phyloP scores from a whole-genome alignment of 2,113 vertebrate species.

The Desmodus rotundus region DNA sequence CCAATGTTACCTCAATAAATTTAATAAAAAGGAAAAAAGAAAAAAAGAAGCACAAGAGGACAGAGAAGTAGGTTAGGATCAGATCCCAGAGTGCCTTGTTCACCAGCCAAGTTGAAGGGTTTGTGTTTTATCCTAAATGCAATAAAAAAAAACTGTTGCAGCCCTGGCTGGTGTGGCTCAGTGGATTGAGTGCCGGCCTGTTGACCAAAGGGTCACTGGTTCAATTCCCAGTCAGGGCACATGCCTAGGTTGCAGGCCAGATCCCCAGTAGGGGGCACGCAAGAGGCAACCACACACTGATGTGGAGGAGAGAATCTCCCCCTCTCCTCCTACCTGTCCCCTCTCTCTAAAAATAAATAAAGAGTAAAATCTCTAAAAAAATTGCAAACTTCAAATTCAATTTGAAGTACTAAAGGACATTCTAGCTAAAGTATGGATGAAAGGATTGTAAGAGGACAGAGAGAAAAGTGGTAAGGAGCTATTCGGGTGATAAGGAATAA shows the following conservation, averaged over 20 bases:
- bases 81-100: background rate
- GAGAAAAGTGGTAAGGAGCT: background rate
- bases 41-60: background rate
- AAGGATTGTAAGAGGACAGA: background rate
- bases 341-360: no score
- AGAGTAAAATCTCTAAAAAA: no score
- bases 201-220: no score
- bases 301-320: no score
- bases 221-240: no score
- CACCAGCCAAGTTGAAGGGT: background rate
- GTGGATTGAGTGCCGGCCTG: no score
- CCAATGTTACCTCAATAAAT: no score
- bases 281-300: no score
- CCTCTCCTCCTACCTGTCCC: no score
- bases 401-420: background rate
- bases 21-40: background rate
- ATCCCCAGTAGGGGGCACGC: no score
- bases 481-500: background rate
- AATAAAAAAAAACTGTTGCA: background rate
- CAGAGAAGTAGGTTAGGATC: background rate
- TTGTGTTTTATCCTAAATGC: background rate
- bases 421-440: background rate
- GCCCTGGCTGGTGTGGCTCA: no score
- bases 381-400: background rate
- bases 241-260: no score